These are phyloP conservation scores for Bombus superbus DNA, from an alignment of 1,140 invertebrate genomes.

Conservation along the genomic window DNA sequence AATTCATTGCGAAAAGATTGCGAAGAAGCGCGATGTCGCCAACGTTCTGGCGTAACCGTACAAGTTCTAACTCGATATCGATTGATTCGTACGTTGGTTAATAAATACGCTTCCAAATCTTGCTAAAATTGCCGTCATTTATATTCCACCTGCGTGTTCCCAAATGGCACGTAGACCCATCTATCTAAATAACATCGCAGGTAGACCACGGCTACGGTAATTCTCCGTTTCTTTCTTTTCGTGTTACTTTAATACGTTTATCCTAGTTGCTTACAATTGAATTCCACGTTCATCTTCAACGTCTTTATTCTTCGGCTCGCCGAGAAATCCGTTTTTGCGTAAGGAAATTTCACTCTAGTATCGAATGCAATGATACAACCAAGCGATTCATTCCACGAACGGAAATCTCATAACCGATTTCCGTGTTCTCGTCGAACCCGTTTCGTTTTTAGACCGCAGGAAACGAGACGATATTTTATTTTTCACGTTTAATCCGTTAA, in stretches of 20 bases:
- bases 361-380: neutral
- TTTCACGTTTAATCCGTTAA: neutral
- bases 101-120: slow-evolving; percentile 7
- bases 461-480: neutral
- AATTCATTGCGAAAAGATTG: slow-evolving; percentile 2
- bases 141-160: neutral
- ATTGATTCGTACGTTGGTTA: slow-evolving; percentile 1
- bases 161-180: neutral
- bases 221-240: neutral
- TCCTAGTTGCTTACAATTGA: neutral
- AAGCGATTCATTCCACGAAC: neutral
- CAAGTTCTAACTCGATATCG: neutral
- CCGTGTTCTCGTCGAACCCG: slow-evolving; percentile 4
- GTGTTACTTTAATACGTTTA: neutral
- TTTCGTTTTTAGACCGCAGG: slow-evolving; percentile 18
- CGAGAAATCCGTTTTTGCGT: neutral
- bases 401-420: slow-evolving; percentile 21
- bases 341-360: slow-evolving; percentile 7
- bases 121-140: slow-evolving; percentile 9
- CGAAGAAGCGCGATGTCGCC: neutral
- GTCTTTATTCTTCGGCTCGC: neutral
- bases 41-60: neutral
- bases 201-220: neutral
- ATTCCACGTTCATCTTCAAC: neutral
- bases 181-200: neutral